phyloP scores from a whole-genome alignment of 2,888 invertebrate genomes.

The Buathra laborator region DNA sequence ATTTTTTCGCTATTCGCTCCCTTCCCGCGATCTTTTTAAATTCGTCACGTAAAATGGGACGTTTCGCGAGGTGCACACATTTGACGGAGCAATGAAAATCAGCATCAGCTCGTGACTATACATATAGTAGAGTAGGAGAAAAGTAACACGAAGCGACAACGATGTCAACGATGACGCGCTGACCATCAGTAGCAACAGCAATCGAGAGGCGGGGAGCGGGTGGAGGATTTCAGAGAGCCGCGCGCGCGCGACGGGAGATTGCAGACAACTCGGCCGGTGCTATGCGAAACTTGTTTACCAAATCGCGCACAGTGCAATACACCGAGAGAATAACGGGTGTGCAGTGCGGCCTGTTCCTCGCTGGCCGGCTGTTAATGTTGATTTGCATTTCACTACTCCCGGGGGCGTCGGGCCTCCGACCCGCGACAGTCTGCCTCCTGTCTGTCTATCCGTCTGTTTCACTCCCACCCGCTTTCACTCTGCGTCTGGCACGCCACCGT shows the following conservation, averaged over 20 bases:
- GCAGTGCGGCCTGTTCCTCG: constrained; percentile 35
- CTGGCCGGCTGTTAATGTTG: constrained; percentile 64
- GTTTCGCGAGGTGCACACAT: no score
- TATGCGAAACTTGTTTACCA: constrained; percentile 62
- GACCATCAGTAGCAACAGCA: constrained; percentile 8
- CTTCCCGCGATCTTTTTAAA: neutral
- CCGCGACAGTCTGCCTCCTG: constrained; percentile 51
- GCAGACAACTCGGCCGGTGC: constrained; percentile 33
- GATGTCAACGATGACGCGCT: constrained; percentile 41
- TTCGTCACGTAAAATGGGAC: neutral
- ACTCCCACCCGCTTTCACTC: constrained; percentile 18
- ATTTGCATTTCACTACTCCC: constrained; percentile 64
- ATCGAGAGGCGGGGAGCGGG: constrained; percentile 4
- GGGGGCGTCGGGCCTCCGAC: constrained; percentile 63
- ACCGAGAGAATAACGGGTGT: constrained; percentile 62
- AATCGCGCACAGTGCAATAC: constrained; percentile 54
- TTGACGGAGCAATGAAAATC: neutral
- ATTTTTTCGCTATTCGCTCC: neutral
- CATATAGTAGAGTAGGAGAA: neutral
- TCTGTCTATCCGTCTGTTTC: constrained; percentile 41
- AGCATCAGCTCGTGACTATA: neutral
- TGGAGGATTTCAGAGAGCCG: neutral
- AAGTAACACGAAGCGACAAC: constrained; percentile 21
- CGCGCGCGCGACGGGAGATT: constrained; percentile 24
- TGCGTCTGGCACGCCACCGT: constrained; percentile 21